Evolutionary conservation across 2,888 invertebrate species (phyloP).

Genomic region (Schizaphis graminum): DNA sequence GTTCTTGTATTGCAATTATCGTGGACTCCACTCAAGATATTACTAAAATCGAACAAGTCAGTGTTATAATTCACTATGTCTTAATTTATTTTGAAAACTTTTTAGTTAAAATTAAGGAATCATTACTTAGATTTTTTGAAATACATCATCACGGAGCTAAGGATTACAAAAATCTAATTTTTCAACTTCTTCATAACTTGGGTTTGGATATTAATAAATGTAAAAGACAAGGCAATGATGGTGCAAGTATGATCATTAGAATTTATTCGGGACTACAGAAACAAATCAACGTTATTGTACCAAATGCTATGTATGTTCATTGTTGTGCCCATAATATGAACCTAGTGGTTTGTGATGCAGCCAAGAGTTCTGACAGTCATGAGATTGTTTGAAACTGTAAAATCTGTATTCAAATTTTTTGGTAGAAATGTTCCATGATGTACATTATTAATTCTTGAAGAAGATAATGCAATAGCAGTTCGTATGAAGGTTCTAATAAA

Average conservation of each 20-base stretch:
- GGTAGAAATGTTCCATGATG: background rate
- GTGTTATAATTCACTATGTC: constrained; percentile 14
- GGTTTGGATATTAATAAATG: constrained; percentile 26
- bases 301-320: constrained; percentile 2
- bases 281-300: background rate
- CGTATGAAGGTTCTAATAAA: background rate
- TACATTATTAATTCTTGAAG: background rate
- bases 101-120: constrained; percentile 8
- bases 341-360: background rate
- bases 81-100: background rate
- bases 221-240: constrained; percentile 7
- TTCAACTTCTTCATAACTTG: background rate
- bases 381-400: constrained; percentile 1
- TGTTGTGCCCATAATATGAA: background rate
- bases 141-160: background rate
- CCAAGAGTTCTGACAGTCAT: background rate
- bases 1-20: constrained; percentile 23
- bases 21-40: background rate
- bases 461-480: background rate
- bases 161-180: constrained; percentile 3
- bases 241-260: background rate
- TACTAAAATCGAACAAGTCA: constrained; percentile 18
- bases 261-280: background rate
- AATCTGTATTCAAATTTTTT: background rate
- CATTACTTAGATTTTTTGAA: background rate